Conservation (phyloP, 2,797 vertebrate species). For the Gorsachius magnificus region DNA sequence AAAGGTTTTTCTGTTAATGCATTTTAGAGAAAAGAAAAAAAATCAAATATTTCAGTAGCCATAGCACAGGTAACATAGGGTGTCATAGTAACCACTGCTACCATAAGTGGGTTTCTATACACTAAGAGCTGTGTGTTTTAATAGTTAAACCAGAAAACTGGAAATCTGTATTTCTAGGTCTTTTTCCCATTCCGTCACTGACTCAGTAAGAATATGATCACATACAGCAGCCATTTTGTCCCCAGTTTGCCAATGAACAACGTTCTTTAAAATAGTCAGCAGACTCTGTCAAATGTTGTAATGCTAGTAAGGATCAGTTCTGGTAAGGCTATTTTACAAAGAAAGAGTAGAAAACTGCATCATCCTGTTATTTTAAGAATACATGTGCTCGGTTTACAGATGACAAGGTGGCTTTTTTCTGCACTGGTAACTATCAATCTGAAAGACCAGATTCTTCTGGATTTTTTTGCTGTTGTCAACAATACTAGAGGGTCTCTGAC, state of each 20-base stretch:
- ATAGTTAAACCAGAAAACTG: not conserved
- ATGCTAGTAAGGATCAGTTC: not conserved
- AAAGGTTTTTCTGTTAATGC: slow-evolving; percentile 33
- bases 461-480: not conserved
- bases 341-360: not conserved
- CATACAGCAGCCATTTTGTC: not conserved
- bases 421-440: not conserved
- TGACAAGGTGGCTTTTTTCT: not conserved
- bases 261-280: not conserved
- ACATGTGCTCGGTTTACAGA: not conserved
- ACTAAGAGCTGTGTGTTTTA: not conserved
- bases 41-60: not conserved
- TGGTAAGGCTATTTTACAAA: not conserved
- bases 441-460: not conserved
- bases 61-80: not conserved
- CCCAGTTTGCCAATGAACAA: not conserved
- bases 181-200: not conserved
- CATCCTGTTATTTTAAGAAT: not conserved
- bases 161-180: not conserved
- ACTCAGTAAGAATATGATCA: not conserved
- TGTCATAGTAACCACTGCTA: not conserved
- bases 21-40: not conserved
- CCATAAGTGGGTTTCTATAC: not conserved
- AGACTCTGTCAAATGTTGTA: not conserved
- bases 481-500: not conserved